Conservation (phyloP, 2,797 vertebrate species). For the Thripadectes ignobilis region DNA sequence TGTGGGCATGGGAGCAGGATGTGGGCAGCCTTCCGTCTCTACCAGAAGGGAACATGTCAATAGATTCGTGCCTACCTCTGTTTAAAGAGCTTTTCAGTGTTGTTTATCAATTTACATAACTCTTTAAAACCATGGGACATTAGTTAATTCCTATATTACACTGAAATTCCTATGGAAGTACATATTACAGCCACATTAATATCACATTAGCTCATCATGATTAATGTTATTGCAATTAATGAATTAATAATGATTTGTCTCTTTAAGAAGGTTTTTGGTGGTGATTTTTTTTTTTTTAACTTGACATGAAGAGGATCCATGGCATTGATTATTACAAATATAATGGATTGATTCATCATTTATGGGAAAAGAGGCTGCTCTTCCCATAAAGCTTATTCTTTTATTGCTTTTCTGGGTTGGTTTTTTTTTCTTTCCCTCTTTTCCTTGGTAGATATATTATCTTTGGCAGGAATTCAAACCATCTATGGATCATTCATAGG, state of each 20-base stretch:
- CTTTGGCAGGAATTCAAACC: slow-evolving; percentile 76
- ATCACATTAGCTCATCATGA: slow-evolving; percentile 76
- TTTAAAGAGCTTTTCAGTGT: slow-evolving; percentile 60
- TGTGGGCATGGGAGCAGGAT: slow-evolving; percentile 28
- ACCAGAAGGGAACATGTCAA: background rate
- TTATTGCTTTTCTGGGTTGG: background rate
- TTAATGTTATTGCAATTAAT: slow-evolving; percentile 77
- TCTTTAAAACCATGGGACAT: slow-evolving; percentile 67
- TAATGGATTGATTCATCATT: slow-evolving; percentile 80
- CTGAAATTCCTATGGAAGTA: slow-evolving; percentile 71
- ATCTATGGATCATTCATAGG: slow-evolving; percentile 70
- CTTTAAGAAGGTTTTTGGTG: slow-evolving; percentile 44
- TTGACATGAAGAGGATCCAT: slow-evolving; percentile 76
- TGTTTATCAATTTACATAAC: slow-evolving; percentile 68
- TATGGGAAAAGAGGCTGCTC: slow-evolving; percentile 78
- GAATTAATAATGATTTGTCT: slow-evolving; percentile 81
- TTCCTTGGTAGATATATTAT: slow-evolving; percentile 68
- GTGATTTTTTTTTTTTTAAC: slow-evolving; percentile 10
- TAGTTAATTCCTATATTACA: slow-evolving; percentile 68
- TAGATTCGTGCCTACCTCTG: slow-evolving; percentile 40
- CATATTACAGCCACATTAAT: slow-evolving; percentile 77
- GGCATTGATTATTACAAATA: slow-evolving; percentile 81
- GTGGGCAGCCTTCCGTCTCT: background rate
- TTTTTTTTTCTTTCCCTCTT: background rate
- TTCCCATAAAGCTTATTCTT: slow-evolving; percentile 77